A percentile compares a stretch with the other conserved stretches of the same genome.
phyloP scores from a whole-genome alignment of 2,888 invertebrate genomes.

The Masnerella sp. region DNA sequence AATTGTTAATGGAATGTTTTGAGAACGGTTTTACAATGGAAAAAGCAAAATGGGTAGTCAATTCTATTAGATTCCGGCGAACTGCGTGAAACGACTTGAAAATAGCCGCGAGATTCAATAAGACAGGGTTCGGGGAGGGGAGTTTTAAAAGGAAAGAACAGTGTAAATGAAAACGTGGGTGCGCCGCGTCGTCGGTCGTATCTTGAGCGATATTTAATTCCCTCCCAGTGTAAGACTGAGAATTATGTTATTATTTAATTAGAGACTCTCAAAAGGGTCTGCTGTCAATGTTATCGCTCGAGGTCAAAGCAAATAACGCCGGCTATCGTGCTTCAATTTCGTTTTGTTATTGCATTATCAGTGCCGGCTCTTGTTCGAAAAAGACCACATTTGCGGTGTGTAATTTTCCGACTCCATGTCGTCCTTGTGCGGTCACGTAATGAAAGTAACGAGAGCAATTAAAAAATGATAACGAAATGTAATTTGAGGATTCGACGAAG shows the following conservation, averaged over 20 bases:
- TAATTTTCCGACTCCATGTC: slow-evolving; percentile 6
- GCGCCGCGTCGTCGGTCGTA: slow-evolving; percentile 63
- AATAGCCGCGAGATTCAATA: slow-evolving; percentile 56
- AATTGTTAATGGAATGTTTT: neutral
- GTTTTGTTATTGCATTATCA: slow-evolving; percentile 34
- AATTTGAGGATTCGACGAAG: too few species aligned
- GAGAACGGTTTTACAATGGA: slow-evolving; percentile 12
- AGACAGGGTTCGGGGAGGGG: slow-evolving; percentile 27
- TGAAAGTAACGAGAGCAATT: too few species aligned
- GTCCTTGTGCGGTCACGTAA: too few species aligned
- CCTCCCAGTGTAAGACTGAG: slow-evolving; percentile 70
- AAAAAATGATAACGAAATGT: too few species aligned
- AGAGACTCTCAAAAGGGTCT: slow-evolving; percentile 65
- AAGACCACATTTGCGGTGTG: slow-evolving; percentile 6
- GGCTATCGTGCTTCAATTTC: slow-evolving; percentile 40
- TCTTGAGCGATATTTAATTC: slow-evolving; percentile 76
- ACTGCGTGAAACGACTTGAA: slow-evolving; percentile 62
- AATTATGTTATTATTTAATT: slow-evolving; percentile 76
- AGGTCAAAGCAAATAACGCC: slow-evolving; percentile 62
- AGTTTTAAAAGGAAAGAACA: slow-evolving; percentile 58
- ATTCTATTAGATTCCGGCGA: slow-evolving; percentile 72
- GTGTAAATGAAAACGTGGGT: slow-evolving; percentile 70
- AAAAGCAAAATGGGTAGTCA: slow-evolving; percentile 64
- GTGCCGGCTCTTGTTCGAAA: slow-evolving; percentile 13
- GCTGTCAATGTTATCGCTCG: slow-evolving; percentile 61